Conservation (phyloP, 2,888 invertebrate genomes). For the Ctena decussata region DNA sequence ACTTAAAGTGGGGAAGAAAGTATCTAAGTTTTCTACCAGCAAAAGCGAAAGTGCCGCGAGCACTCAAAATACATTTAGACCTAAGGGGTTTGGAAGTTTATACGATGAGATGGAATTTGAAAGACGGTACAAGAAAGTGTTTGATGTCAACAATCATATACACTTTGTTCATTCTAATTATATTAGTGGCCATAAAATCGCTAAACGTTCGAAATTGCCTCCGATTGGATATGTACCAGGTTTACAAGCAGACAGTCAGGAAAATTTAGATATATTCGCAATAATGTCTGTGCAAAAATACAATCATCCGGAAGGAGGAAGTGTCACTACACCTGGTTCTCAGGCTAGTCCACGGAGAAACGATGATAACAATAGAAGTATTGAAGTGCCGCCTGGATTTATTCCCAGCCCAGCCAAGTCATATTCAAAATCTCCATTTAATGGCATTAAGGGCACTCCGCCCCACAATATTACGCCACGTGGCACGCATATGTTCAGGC, state of each 20-base stretch:
- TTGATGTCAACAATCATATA: conserved; percentile 72
- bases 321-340: conserved; percentile 9
- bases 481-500: background rate
- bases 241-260: conserved; percentile 39
- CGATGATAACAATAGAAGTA: background rate
- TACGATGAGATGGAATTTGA: conserved; percentile 74
- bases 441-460: background rate
- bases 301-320: conserved; percentile 42
- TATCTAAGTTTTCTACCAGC: conserved; percentile 20
- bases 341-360: background rate
- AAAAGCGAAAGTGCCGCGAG: conserved; percentile 40
- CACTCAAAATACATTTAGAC: conserved; percentile 43
- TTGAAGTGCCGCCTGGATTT: background rate
- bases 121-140: conserved; percentile 71
- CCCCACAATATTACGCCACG: background rate
- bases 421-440: background rate
- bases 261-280: conserved; percentile 62
- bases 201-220: conserved; percentile 65
- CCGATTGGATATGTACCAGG: conserved; percentile 60
- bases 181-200: conserved; percentile 65
- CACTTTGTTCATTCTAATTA: conserved; percentile 74
- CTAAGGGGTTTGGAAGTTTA: conserved; percentile 64
- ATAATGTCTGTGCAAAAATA: conserved; percentile 68
- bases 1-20: conserved; percentile 21
- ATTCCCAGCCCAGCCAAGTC: background rate